Conservation (phyloP, 2,888 invertebrate species). For the Cyaniris semiargus region DNA sequence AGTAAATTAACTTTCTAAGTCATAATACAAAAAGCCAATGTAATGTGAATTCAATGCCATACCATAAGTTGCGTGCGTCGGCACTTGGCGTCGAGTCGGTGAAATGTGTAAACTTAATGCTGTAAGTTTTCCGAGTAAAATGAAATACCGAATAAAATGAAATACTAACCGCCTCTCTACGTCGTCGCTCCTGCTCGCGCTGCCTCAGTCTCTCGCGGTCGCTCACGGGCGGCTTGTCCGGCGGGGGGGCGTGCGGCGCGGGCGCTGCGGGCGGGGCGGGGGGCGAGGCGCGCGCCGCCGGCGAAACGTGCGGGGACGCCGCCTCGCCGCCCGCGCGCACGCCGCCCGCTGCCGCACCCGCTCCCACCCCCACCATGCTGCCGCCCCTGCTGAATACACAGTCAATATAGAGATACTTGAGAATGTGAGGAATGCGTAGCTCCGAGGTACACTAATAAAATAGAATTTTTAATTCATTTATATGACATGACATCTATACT, state of each 20-base stretch:
- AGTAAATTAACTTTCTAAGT: too few relatives aligned
- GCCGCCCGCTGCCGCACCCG: slow-evolving; percentile 25
- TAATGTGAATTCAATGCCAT: too few relatives aligned
- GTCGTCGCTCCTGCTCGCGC: slow-evolving; percentile 93
- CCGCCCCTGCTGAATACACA: not conserved
- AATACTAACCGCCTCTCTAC: slow-evolving; percentile 93
- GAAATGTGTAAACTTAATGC: too few relatives aligned
- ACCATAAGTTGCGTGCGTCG: too few relatives aligned
- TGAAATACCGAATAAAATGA: too few relatives aligned
- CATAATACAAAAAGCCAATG: too few relatives aligned
- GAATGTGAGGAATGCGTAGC: too few relatives aligned
- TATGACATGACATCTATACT: too few relatives aligned
- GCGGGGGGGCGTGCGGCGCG: slow-evolving; percentile 59
- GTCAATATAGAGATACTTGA: not conserved
- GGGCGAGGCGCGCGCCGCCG: slow-evolving; percentile 59
- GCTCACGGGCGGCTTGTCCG: slow-evolving; percentile 81
- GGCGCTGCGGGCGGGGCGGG: slow-evolving; percentile 57
- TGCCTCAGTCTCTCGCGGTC: slow-evolving; percentile 92
- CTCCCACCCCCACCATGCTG: slow-evolving; percentile 48
- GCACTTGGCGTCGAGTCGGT: too few relatives aligned
- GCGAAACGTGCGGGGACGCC: slow-evolving; percentile 66
- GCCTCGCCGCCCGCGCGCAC: slow-evolving; percentile 58
- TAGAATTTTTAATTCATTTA: too few relatives aligned
- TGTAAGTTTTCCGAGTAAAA: too few relatives aligned
- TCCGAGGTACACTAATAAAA: too few relatives aligned